Conservation (phyloP, 2,888 invertebrate genomes). For the Silvanus unidentatus region DNA sequence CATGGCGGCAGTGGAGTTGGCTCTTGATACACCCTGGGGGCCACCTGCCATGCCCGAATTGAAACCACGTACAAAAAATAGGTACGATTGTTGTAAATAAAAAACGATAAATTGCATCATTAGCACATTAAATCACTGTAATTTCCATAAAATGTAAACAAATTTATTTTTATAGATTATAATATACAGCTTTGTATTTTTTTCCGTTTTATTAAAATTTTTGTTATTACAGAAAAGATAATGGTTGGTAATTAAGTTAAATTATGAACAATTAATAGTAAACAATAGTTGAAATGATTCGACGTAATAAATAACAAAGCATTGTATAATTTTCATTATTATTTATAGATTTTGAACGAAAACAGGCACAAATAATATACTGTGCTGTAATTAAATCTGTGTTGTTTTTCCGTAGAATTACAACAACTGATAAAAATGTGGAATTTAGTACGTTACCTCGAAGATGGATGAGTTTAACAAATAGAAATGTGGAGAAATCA, state of each 20-base stretch:
- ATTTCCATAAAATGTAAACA: too few species aligned
- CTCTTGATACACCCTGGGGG: slow-evolving; percentile 40
- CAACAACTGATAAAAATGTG: slow-evolving; percentile 26
- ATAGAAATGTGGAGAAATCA: slow-evolving; percentile 32
- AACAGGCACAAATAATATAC: neutral
- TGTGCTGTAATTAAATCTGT: neutral
- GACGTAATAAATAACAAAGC: slow-evolving; percentile 4
- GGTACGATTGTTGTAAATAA: slow-evolving; percentile 28
- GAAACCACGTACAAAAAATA: slow-evolving; percentile 36
- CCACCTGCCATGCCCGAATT: slow-evolving; percentile 43
- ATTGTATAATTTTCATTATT: slow-evolving; percentile 4
- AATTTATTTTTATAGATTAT: too few species aligned
- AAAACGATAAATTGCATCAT: neutral
- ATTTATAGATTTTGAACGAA: too few species aligned
- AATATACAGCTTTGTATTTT: too few species aligned
- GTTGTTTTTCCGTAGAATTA: slow-evolving; percentile 2
- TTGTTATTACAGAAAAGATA: slow-evolving; percentile 2
- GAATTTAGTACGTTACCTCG: slow-evolving; percentile 35
- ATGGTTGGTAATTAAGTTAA: slow-evolving; percentile 1
- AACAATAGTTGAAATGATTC: neutral
- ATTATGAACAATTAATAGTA: slow-evolving; percentile 1
- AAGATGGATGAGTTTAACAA: slow-evolving; percentile 35
- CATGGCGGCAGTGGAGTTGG: slow-evolving; percentile 39
- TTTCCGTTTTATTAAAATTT: neutral
- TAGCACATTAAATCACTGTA: too few species aligned